Evolutionary conservation across 2,888 invertebrate species (phyloP), one percentile per base, ranked within the genome.

Genomic region (Brassicogethes aeneus): DNA sequence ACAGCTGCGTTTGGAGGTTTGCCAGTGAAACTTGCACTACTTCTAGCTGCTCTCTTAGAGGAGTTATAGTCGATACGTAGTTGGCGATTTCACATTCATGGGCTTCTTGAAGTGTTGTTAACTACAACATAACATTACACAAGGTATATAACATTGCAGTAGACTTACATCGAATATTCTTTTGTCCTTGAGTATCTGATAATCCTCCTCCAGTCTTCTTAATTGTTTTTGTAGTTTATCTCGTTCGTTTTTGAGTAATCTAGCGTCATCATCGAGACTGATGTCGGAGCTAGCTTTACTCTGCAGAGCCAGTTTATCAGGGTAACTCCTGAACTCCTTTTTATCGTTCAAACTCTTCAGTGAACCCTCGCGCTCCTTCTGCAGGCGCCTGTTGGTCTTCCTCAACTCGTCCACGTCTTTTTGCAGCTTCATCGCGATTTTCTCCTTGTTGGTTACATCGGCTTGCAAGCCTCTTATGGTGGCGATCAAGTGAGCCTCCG

Each of bases 391-490:
- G 56, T 86, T 82, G 34, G 84, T 85, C 61, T 82, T 86, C 55
- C 79, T 77, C 41, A 83, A 64, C 46, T 88, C 87, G 30, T 86
- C 85, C 33, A 83, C 70, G 57, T 88, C 88, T 50, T 82, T 79
- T 30, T 82, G 83, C 36, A 87, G 69, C 48, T 83, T 82, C 23
- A 74, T 71, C 45, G 85, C 74, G 2, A 77, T 75, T 51, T 85
- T 82, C 55, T 87, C 86, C 62, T 86, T 86, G 17, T 77, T 76
- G 2, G 79, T 74, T 37, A 87, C 60, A 57, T 88, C 88, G 0
- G 80, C 66, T 60, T 87, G 83, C 57, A 88, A 68, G 2, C 86
- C 86, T 45, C 87, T 77, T 53, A 88, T 84, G 0, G 87, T 86
- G 1, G 86, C 85, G 15, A 87, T 65, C 35, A 88, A 70, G 68